Base-by-base conservation (phyloP, 2,113 vertebrate species). In the Aegotheles bennettii region DNA sequence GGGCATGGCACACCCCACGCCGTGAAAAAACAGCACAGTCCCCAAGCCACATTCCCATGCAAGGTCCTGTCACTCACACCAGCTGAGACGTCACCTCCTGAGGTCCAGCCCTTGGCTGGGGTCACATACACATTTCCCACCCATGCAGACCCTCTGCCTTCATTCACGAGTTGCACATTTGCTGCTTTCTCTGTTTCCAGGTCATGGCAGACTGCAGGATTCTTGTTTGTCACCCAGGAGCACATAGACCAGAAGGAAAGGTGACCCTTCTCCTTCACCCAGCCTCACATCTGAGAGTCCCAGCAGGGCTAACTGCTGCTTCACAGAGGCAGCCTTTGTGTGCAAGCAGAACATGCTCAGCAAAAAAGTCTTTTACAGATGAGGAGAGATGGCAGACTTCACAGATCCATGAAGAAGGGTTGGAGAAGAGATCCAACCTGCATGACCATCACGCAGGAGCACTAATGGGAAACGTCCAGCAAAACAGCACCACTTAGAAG, bases 41-140 rank as follows among this genome's bases (percentile, higher is more conserved):
- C 43, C 67, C 1, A 2, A 1, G 53, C 4, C 60, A 57, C n/a
- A 28, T 43, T 70, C 45, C 42, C 0, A 0, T 6, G 26, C 21
- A 15, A 45, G 61, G 33, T 50, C 45, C 73, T 47, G 24, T 20
- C 90, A 59, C 80, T 42, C 1, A 1, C 23, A n/a, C 12, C 64
- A 81, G 69, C 33, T 35, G 51, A 70, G 43, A 61, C 15, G 48
- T 24, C 85, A 45, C 21, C n/a, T 53, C 47, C 45, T 5, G 15
- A 50, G 47, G 29, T 25, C 33, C 60, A 71, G 43, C 11, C 1
- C 0, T 5, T 19, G 50, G 13, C 43, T 51, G 26, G 24, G 45
- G 21, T 40, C 45, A 60, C 20, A n/a, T 7, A 33, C 11, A n/a
- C 21, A 33, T 26, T 24, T 42, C 73, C 33, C 57, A 60, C 24